Percentiles rank a stretch among this genome's conserved stretches.
These are phyloP conservation scores for Sorex araneus DNA, from an alignment of 2,113 vertebrate genomes.

Conservation along the genomic window DNA sequence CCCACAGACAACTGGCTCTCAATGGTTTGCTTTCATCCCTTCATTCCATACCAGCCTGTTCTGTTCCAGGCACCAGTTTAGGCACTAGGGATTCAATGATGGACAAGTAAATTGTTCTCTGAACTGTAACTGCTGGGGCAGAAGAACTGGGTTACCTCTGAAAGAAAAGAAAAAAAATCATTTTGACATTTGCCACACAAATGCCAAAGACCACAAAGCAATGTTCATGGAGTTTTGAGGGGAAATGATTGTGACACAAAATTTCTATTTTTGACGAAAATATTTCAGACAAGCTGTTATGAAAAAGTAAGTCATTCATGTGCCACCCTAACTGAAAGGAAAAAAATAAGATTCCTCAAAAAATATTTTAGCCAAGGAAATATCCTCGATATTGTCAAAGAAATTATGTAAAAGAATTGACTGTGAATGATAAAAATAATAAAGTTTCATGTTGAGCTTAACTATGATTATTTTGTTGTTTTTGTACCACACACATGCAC, in stretches of 20 bases:
- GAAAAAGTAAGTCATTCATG: constrained; percentile 42
- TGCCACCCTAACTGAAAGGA: background rate
- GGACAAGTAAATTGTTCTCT: background rate
- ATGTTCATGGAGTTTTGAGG: constrained; percentile 26
- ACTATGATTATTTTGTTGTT: background rate
- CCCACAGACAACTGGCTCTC: background rate
- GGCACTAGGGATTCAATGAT: background rate
- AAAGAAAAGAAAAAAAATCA: background rate
- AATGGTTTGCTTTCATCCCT: background rate
- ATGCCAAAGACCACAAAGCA: constrained; percentile 54
- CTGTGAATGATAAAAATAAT: constrained; percentile 5
- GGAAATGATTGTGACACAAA: constrained; percentile 38
- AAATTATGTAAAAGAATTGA: background rate
- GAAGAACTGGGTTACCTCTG: constrained; percentile 4
- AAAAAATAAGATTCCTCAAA: constrained; percentile 31
- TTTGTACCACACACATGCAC: no score
- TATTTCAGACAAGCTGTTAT: constrained; percentile 45
- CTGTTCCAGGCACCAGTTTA: background rate
- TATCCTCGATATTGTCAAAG: background rate
- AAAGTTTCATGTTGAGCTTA: background rate
- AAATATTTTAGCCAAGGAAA: constrained; percentile 35
- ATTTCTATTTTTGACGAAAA: constrained; percentile 62
- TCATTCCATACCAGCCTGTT: background rate
- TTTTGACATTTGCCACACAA: background rate
- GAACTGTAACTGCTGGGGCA: background rate